phyloP scores from a whole-genome alignment of 1,140 invertebrate genomes.

The Linepithema humile region DNA sequence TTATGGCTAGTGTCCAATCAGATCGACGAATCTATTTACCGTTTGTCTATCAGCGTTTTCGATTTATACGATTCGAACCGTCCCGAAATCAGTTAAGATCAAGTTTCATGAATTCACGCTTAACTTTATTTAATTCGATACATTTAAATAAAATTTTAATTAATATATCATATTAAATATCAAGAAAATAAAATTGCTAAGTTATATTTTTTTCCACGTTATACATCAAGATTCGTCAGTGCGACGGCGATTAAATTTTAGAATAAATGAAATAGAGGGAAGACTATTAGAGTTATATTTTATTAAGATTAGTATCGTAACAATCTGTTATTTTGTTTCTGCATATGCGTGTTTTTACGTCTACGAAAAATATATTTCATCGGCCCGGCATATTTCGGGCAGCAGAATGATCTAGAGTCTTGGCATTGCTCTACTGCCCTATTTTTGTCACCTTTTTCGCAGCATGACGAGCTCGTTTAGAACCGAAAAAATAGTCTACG shows the following conservation, averaged over 20 bases:
- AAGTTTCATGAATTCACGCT: background rate
- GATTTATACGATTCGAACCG: background rate
- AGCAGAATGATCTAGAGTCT: slow-evolving; percentile 49
- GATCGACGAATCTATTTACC: slow-evolving; percentile 38
- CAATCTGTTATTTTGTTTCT: background rate
- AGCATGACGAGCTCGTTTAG: background rate
- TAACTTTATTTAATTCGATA: background rate
- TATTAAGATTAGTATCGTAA: background rate
- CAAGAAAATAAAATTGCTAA: too few relatives aligned
- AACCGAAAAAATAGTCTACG: background rate
- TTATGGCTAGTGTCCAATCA: slow-evolving; percentile 66
- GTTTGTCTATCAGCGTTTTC: background rate
- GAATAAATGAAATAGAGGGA: background rate
- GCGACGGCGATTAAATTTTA: background rate
- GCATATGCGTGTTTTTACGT: background rate
- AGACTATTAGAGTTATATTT: background rate
- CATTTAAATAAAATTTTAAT: background rate
- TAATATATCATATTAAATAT: background rate
- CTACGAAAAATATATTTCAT: slow-evolving; percentile 38
- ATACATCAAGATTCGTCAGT: background rate
- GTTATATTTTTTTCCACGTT: too few relatives aligned
- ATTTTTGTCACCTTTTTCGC: slow-evolving; percentile 57
- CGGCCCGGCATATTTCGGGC: slow-evolving; percentile 24
- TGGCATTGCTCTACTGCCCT: slow-evolving; percentile 60
- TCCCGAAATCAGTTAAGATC: background rate